Conservation (phyloP, 2,797 vertebrate genomes). For the Bufotes viridis region DNA sequence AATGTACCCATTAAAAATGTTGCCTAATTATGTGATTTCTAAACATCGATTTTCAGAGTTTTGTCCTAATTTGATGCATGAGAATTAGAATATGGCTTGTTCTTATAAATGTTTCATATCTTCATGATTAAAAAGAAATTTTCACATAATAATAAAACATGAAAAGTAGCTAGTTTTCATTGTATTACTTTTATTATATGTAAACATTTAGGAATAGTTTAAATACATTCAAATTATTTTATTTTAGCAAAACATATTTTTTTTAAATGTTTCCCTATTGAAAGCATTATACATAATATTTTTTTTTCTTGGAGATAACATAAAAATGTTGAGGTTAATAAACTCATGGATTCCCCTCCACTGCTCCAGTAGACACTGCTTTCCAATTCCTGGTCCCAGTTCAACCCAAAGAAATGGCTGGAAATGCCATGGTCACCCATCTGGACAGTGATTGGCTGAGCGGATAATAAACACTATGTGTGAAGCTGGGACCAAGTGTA, state of each 20-base stretch:
- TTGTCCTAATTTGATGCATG: background rate
- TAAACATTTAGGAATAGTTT: background rate
- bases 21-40: conserved; percentile 33
- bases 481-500: too few relatives aligned
- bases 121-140: background rate
- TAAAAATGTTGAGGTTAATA: too few relatives aligned
- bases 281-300: background rate
- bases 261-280: background rate
- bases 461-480: too few relatives aligned
- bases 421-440: too few relatives aligned
- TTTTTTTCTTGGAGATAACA: too few relatives aligned
- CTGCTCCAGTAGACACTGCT: too few relatives aligned
- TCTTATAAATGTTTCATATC: background rate
- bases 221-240: background rate
- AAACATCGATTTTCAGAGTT: background rate
- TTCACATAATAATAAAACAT: background rate
- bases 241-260: background rate
- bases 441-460: too few relatives aligned
- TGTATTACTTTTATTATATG: background rate
- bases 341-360: too few relatives aligned
- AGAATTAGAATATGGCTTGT: background rate
- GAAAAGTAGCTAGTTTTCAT: background rate
- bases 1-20: conserved; percentile 38
- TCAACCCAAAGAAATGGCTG: too few relatives aligned
- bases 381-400: too few relatives aligned